Evolutionary conservation across 2,113 vertebrate species (phyloP), one percentile per base, ranked within the genome.

Genomic region (Acrocephalus arundinaceus): DNA sequence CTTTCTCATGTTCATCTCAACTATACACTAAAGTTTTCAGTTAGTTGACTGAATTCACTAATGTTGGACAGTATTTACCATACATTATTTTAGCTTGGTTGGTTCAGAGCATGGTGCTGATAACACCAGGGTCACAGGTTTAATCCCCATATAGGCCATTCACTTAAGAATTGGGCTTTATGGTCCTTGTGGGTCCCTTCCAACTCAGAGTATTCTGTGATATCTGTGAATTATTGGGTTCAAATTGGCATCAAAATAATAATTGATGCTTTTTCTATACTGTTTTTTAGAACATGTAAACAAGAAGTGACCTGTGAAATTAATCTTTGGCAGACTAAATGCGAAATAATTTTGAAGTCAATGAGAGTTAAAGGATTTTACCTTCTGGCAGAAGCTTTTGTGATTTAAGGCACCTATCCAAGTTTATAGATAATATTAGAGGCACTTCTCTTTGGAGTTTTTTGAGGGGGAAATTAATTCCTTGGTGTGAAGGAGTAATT

Each of bases 21-120:
- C 52, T 82, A 18, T n/a, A 33, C 37, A 49, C 14, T 77, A 35
- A 73, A 81, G 72, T 83, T 71, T 85, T 95, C 22, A 61, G 63
- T 90, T 91, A 89, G 27, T 71, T 94, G 84, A 77, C 74, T 85
- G 70, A 91, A 87, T 49, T 83, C 25, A 51, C 62, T 61, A 90
- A 30, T 83, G 27, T 35, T 62, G 48, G 72, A 31, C 14, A 39
- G 11, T 70, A 33, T 84, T 91, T 88, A 79, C 23, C 0, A 1
- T 45, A 37, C 20, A 9, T 63, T 72, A 35, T 72, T 83, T 72
- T 72, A 62, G 37, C 31, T 62, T 1, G 2, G 37, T 31, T 52
- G 37, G 12, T 51, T 51, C 55, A 61, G 55, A 71, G 19, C 15
- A 10, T 23, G 15, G 15, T 30, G 15, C 31, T 71, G 37, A 4